Evolutionary conservation across 2,113 vertebrate species (phyloP).

Genomic region (Pogona vitticeps): DNA sequence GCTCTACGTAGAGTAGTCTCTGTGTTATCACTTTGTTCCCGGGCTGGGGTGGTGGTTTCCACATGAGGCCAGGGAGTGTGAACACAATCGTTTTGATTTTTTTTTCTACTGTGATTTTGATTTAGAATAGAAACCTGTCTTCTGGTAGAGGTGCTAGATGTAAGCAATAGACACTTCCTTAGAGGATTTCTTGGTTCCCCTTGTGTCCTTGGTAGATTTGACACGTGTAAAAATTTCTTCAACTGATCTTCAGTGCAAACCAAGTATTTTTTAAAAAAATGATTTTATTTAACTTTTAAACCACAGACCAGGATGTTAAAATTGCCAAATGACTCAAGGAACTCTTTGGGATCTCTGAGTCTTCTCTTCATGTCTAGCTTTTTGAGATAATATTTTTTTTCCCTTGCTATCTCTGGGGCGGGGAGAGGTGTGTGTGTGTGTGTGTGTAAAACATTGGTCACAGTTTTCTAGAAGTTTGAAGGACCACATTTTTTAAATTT

Average conservation of each 20-base stretch:
- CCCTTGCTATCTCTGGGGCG: background rate
- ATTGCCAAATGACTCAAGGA: background rate
- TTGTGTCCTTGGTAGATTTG: conserved; percentile 45
- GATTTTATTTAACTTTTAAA: conserved; percentile 5
- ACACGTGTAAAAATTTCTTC: conserved; percentile 54
- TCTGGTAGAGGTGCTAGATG: conserved; percentile 67
- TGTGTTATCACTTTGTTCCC: conserved; percentile 45
- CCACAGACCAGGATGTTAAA: background rate
- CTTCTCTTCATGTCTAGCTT: conserved; percentile 28
- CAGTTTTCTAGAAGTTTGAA: background rate
- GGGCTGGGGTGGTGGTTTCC: conserved; percentile 54
- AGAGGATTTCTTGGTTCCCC: conserved; percentile 63
- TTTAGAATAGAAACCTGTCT: conserved; percentile 56
- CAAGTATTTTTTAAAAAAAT: conserved; percentile 23
- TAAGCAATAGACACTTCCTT: conserved; percentile 69
- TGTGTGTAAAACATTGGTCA: background rate
- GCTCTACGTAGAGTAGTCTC: conserved; percentile 57
- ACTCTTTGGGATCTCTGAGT: conserved; percentile 34
- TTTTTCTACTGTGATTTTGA: conserved; percentile 54
- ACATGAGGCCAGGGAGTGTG: conserved; percentile 45
- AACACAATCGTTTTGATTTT: conserved; percentile 58
- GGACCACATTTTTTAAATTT: background rate
- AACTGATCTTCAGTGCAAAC: conserved; percentile 64
- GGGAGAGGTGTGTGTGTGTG: too few species aligned
- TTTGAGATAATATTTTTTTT: background rate